Percentiles rank a stretch among this genome's conserved stretches.
phyloP scores from a whole-genome alignment of 1,140 invertebrate species.

The Aphis gossypii region DNA sequence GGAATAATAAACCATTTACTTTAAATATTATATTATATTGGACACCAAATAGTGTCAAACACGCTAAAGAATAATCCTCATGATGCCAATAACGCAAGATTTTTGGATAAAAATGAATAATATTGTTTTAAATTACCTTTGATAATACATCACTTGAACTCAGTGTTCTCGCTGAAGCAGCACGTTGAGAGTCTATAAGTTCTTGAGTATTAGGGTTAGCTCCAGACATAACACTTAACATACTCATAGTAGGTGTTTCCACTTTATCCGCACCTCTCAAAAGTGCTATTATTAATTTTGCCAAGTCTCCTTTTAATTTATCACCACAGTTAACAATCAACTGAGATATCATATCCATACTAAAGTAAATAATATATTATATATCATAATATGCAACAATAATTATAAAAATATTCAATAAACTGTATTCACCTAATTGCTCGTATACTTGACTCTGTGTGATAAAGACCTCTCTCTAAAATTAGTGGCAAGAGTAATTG shows the following conservation, averaged over 20 bases:
- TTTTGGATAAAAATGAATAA: neutral
- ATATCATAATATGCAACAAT: constrained; percentile 19
- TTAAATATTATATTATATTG: too few species aligned
- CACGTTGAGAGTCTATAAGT: constrained; percentile 69
- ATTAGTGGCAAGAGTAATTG: constrained; percentile 77
- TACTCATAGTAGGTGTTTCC: constrained; percentile 67
- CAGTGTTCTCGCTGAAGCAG: constrained; percentile 28
- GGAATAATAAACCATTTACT: too few species aligned
- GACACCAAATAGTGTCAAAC: too few species aligned
- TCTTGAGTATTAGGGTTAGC: constrained; percentile 74
- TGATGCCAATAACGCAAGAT: too few species aligned
- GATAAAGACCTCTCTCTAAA: constrained; percentile 79
- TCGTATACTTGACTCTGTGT: constrained; percentile 80
- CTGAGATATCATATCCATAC: constrained; percentile 72
- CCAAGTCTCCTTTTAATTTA: constrained; percentile 80
- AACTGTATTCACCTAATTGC: constrained; percentile 69
- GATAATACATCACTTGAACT: constrained; percentile 54
- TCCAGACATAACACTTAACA: constrained; percentile 78
- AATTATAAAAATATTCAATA: neutral
- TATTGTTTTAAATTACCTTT: constrained; percentile 6
- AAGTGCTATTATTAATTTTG: constrained; percentile 81
- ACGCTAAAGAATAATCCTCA: too few species aligned
- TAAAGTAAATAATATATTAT: constrained; percentile 22
- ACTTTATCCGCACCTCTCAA: constrained; percentile 84
- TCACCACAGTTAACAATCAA: constrained; percentile 80